Evolutionary conservation across 2,888 invertebrate species (phyloP).

Genomic region (Osmoderma eremita): DNA sequence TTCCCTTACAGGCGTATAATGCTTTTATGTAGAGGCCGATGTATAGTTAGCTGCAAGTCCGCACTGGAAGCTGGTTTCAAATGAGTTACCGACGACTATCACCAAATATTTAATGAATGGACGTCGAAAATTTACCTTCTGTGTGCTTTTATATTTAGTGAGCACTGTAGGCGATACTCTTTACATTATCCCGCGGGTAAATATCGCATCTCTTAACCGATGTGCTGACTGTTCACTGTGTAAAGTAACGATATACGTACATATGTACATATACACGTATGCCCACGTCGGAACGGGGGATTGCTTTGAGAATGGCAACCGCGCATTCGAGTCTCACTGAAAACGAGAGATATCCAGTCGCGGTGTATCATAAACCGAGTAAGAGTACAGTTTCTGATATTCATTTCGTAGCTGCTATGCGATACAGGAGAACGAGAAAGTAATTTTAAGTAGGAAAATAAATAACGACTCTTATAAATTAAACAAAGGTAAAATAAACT

Average conservation of each 20-base stretch:
- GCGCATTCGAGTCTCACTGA: no score
- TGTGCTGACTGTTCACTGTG: conserved; percentile 12
- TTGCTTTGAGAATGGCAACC: no score
- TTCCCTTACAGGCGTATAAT: no score
- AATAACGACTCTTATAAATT: no score
- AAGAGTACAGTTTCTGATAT: no score
- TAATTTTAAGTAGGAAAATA: no score
- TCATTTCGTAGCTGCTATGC: no score
- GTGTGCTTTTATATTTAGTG: conserved; percentile 49
- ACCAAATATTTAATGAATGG: conserved; percentile 52
- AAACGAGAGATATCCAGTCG: no score
- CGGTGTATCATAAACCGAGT: no score
- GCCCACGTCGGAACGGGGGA: background rate
- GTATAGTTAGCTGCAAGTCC: conserved; percentile 16
- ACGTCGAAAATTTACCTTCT: conserved; percentile 46
- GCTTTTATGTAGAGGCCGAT: background rate
- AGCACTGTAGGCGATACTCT: conserved; percentile 49
- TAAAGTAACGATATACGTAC: conserved; percentile 16
- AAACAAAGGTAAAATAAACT: no score
- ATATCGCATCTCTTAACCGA: conserved; percentile 27
- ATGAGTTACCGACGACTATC: conserved; percentile 51
- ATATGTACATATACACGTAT: background rate
- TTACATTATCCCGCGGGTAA: conserved; percentile 44
- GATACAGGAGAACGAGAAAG: no score
- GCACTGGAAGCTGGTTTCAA: conserved; percentile 49